phyloP scores from a whole-genome alignment of 2,113 vertebrate species.

The Scomber colias region DNA sequence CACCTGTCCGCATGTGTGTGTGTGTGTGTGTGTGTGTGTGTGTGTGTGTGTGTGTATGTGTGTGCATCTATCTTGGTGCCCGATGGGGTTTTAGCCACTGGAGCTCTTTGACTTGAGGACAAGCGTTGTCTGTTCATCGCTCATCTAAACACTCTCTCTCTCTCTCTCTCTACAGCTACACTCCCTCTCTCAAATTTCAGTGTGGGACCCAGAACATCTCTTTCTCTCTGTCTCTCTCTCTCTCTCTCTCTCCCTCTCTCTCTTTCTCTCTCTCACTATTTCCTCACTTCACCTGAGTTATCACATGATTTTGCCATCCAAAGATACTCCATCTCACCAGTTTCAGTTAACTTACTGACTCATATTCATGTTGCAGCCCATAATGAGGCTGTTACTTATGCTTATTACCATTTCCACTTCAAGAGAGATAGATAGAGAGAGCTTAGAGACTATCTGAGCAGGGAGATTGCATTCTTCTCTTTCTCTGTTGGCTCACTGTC shows the following conservation, averaged over 20 bases:
- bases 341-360: slow-evolving; percentile 40
- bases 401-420: slow-evolving; percentile 30
- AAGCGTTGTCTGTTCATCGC: slow-evolving; percentile 60
- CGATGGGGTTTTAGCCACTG: slow-evolving; percentile 49
- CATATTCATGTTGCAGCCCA: slow-evolving; percentile 18
- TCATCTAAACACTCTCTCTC: slow-evolving; percentile 45
- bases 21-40: slow-evolving; percentile 16
- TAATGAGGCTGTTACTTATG: slow-evolving; percentile 28
- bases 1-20: slow-evolving; percentile 45
- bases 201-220: slow-evolving; percentile 47
- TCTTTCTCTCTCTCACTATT: too few species aligned
- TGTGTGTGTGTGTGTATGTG: slow-evolving; percentile 29
- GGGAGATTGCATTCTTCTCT: neutral
- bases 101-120: slow-evolving; percentile 66
- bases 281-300: slow-evolving; percentile 31
- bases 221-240: slow-evolving; percentile 23
- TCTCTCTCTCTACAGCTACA: slow-evolving; percentile 18
- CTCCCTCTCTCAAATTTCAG: slow-evolving; percentile 62
- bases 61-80: slow-evolving; percentile 15
- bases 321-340: slow-evolving; percentile 30
- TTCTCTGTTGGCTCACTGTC: neutral
- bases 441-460: slow-evolving; percentile 11
- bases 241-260: slow-evolving; percentile 31
- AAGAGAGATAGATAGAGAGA: neutral
- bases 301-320: slow-evolving; percentile 6